Evolutionary conservation across 2,113 vertebrate species (phyloP), one percentile per base, ranked within the genome.

Genomic region (Aegypius monachus): DNA sequence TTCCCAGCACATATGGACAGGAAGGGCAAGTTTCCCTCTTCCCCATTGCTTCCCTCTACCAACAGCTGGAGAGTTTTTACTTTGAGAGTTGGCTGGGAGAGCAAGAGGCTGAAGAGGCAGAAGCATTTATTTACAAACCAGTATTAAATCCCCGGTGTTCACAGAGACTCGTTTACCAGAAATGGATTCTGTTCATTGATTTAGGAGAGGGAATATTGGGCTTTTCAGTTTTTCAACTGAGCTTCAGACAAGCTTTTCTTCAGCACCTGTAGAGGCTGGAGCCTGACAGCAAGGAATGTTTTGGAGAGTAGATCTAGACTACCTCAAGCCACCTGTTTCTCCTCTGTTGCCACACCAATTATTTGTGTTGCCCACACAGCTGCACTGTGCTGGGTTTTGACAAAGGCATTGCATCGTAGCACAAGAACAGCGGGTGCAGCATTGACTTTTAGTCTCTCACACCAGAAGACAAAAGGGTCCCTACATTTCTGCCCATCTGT

Each of bases 371-470:
- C 45, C 55, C 7, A 1, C 6, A 9, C 3, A 21, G 38, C 12
- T 75, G 56, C 52, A 26, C 12, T 17, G 18, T 38, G 22, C 36
- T 74, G 50, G 7, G 19, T n/a, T 85, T 88, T 88, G 32, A 47
- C 36, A 50, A 61, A 70, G 14, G 29, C 32, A 10, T 13, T 7
- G 2, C 23, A 29, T 77, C 0, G 0, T 32, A 72, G 40, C 56
- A 71, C 10, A 8, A 47, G 68, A 73, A 53, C 1, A 6, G 56
- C 7, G 7, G 38, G 10, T 4, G 3, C 1, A 2, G 31, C 68
- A 29, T 40, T 7, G 7, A 36, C 59, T 84, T 92, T 61, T 45
- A 25, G 52, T 38, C 32, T 52, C 26, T 58, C 32, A 27, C 40
- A 19, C 22, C 26, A 48, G 55, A 88, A 73, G 65, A 26, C 20